phyloP scores from a whole-genome alignment of 1,140 invertebrate genomes.

The Thaumatotibia leucotreta region DNA sequence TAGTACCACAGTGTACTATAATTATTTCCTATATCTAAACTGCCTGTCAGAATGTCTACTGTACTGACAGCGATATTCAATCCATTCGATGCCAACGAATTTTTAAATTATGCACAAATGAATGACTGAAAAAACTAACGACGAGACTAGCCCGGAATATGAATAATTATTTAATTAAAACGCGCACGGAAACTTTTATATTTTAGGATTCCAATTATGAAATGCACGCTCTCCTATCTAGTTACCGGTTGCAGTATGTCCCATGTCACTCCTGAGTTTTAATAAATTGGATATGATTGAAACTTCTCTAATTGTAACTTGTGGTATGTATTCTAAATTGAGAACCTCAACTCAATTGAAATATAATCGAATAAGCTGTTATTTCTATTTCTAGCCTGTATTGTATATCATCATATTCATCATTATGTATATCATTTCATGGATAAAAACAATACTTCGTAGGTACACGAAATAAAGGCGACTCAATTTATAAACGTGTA shows the following conservation, averaged over 20 bases:
- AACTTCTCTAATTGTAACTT: too few species aligned
- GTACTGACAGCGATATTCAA: too few species aligned
- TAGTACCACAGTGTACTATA: too few species aligned
- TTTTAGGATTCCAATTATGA: not conserved
- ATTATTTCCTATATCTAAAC: too few species aligned
- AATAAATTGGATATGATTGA: not conserved
- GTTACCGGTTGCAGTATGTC: not conserved
- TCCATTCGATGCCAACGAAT: not conserved
- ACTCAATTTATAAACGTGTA: too few species aligned
- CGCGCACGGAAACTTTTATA: not conserved
- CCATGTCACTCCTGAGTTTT: not conserved
- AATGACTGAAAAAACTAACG: not conserved
- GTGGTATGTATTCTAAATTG: too few species aligned
- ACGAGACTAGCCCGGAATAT: not conserved
- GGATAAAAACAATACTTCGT: too few species aligned
- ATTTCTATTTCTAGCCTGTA: conserved; percentile 19
- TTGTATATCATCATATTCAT: too few species aligned
- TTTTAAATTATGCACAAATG: not conserved
- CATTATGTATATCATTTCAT: too few species aligned
- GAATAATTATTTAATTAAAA: not conserved
- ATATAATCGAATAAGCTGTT: not conserved
- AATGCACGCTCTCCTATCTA: not conserved
- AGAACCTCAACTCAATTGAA: not conserved
- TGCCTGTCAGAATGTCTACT: too few species aligned
- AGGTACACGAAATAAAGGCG: too few species aligned